These are phyloP conservation scores for Acrocera orbiculus DNA, from an alignment of 2,888 invertebrate species.

Conservation along the genomic window DNA sequence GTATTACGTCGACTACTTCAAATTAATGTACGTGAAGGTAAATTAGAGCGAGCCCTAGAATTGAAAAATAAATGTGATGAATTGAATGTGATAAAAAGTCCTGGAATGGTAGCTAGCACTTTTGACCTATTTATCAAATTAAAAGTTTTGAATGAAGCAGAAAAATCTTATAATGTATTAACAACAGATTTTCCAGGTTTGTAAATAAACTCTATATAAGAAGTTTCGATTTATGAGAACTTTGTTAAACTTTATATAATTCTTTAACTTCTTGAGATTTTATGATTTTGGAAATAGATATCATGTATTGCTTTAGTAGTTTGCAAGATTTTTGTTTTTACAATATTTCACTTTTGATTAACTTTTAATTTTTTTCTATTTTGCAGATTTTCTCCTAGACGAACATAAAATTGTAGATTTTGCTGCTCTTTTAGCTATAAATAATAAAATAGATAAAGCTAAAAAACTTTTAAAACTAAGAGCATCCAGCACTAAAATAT, in stretches of 20 bases:
- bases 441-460: conserved; percentile 21
- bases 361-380: background rate
- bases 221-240: background rate
- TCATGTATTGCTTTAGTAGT: too few species aligned
- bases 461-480: conserved; percentile 34
- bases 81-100: conserved; percentile 37
- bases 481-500: conserved; percentile 30
- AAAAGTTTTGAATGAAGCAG: conserved; percentile 37
- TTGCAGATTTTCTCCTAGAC: conserved; percentile 39
- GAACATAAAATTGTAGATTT: conserved; percentile 47
- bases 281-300: background rate
- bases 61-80: conserved; percentile 36
- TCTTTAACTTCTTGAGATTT: too few species aligned
- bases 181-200: conserved; percentile 32
- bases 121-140: conserved; percentile 42
- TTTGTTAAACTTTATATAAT: background rate
- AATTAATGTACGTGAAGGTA: conserved; percentile 37
- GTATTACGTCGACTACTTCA: conserved; percentile 44
- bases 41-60: conserved; percentile 37
- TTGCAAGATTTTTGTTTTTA: too few species aligned
- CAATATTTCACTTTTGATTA: too few species aligned
- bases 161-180: conserved; percentile 35
- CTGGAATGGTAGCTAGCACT: conserved; percentile 47
- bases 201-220: background rate
- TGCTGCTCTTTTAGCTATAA: conserved; percentile 39